Conservation (phyloP, 1,140 invertebrate genomes). For the Drosophila tsacasi region DNA sequence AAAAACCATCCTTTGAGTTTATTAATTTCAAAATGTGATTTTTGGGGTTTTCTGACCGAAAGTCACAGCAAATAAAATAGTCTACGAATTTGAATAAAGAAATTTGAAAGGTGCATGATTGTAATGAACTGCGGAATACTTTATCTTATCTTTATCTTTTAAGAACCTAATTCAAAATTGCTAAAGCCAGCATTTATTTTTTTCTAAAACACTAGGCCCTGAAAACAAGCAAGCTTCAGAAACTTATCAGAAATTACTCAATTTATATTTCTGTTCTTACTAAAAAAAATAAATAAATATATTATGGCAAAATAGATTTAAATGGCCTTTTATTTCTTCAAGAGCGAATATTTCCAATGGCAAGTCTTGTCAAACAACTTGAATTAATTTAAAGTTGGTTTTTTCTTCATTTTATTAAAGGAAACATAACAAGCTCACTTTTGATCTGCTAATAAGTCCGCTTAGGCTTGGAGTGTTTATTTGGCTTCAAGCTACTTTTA, state of each 20-base stretch:
- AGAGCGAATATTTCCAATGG: no score
- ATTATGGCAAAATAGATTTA: no score
- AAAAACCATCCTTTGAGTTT: constrained; percentile 4
- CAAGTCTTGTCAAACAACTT: no score
- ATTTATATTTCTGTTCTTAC: no score
- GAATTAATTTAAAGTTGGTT: not conserved
- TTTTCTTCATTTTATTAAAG: not conserved
- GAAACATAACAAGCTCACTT: not conserved
- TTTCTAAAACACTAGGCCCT: not conserved
- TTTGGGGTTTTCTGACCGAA: not conserved
- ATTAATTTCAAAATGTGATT: not conserved
- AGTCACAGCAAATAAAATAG: not conserved
- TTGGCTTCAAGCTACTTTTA: not conserved
- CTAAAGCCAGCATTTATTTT: not conserved
- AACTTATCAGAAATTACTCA: no score
- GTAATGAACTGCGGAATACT: no score
- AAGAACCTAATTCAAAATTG: not conserved
- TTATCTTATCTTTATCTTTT: no score
- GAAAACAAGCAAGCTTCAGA: no score
- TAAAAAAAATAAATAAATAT: no score
- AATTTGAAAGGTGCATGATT: not conserved
- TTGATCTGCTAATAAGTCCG: not conserved
- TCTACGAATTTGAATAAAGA: not conserved
- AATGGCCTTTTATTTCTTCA: no score
- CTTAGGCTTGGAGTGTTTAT: not conserved